phyloP scores from a whole-genome alignment of 2,888 invertebrate genomes.

The Camptogramma bilineatum region DNA sequence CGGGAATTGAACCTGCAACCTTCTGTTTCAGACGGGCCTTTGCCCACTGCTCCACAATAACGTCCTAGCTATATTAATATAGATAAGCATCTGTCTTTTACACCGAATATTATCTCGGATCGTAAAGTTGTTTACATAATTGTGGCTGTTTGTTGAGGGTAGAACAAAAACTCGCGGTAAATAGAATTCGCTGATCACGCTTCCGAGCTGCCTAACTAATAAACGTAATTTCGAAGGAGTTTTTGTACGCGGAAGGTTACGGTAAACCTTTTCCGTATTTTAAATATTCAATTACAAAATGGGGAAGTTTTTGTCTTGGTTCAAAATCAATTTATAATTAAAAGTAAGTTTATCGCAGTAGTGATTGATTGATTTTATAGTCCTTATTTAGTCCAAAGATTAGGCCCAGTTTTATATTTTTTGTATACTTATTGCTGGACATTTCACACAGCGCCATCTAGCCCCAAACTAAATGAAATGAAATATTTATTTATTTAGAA shows the following conservation, averaged over 20 bases:
- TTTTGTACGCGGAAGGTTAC: conserved; percentile 16
- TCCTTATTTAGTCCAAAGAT: too few species aligned
- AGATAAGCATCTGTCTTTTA: not conserved
- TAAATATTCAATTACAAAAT: conserved; percentile 2
- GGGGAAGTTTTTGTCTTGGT: not conserved
- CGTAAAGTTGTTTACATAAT: conserved; percentile 31
- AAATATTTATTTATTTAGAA: too few species aligned
- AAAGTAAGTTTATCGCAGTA: not conserved
- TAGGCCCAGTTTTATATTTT: too few species aligned
- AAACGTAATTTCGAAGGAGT: conserved; percentile 28
- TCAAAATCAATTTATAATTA: not conserved
- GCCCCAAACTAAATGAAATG: too few species aligned
- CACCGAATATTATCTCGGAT: not conserved
- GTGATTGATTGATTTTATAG: too few species aligned
- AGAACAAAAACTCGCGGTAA: conserved; percentile 34
- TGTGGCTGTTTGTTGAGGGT: conserved; percentile 37
- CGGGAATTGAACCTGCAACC: too few species aligned
- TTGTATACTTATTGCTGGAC: too few species aligned
- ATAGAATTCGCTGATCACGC: conserved; percentile 40
- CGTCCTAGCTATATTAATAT: not conserved
- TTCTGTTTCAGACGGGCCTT: too few species aligned
- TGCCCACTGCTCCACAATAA: too few species aligned
- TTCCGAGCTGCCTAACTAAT: conserved; percentile 11
- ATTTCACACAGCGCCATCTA: too few species aligned
- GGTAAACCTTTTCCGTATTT: not conserved